phyloP scores from a whole-genome alignment of 2,797 vertebrate genomes.

The Enteromius unitaeniatus region DNA sequence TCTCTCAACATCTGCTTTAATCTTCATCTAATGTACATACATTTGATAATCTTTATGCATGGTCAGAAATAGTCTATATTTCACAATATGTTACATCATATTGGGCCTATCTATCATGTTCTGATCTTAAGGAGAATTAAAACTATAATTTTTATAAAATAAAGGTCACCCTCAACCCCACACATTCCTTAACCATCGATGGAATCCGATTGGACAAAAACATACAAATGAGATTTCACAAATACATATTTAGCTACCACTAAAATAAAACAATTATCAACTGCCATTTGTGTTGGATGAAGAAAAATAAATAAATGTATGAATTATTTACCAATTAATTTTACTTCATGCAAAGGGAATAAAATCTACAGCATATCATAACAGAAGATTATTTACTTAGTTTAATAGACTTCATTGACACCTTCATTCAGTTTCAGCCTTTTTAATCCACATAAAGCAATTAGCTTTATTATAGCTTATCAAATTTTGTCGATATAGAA shows the following conservation, averaged over 20 bases:
- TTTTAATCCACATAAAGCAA: neutral
- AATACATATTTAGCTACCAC: neutral
- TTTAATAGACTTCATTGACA: neutral
- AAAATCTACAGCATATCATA: neutral
- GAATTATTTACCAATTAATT: too few relatives aligned
- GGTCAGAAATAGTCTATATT: too few relatives aligned
- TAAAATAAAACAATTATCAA: neutral
- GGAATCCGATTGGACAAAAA: neutral
- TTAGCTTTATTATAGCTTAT: neutral
- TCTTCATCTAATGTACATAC: too few relatives aligned
- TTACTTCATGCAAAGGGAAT: too few relatives aligned
- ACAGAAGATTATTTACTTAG: constrained; percentile 17
- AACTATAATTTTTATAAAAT: too few relatives aligned
- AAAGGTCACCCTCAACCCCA: neutral
- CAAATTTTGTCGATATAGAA: neutral
- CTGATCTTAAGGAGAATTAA: too few relatives aligned
- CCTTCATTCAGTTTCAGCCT: neutral
- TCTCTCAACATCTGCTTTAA: too few relatives aligned
- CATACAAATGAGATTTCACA: neutral
- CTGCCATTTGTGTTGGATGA: neutral
- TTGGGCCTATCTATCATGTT: too few relatives aligned
- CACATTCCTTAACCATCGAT: neutral
- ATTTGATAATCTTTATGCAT: too few relatives aligned
- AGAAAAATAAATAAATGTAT: neutral
- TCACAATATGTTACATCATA: too few relatives aligned